phyloP scores from a whole-genome alignment of 1,140 invertebrate genomes.

The Rhyacophila brunnea region DNA sequence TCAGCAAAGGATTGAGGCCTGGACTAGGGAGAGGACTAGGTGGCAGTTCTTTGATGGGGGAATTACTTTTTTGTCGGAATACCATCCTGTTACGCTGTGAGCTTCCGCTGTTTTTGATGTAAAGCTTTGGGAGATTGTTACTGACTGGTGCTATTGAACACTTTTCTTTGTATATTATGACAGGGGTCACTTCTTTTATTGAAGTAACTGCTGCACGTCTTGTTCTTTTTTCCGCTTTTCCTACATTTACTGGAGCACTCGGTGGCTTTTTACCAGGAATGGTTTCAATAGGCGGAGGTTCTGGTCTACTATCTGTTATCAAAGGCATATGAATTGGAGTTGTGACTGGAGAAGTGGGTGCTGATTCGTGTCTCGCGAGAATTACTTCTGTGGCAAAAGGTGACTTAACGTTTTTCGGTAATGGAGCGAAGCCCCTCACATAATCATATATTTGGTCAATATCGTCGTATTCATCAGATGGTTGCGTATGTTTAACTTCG shows the following conservation, averaged over 20 bases:
- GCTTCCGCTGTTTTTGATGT: slow-evolving; percentile 71
- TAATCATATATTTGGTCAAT: slow-evolving; percentile 97
- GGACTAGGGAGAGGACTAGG: slow-evolving; percentile 59
- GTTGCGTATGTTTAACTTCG: slow-evolving; percentile 52
- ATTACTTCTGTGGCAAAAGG: slow-evolving; percentile 58
- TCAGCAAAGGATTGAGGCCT: slow-evolving; percentile 52
- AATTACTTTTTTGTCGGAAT: slow-evolving; percentile 70
- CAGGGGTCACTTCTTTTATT: slow-evolving; percentile 55
- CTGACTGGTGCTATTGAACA: slow-evolving; percentile 48
- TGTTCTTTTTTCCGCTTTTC: slow-evolving; percentile 68
- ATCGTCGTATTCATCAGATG: slow-evolving; percentile 87
- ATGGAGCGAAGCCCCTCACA: slow-evolving; percentile 84
- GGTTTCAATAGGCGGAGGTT: slow-evolving; percentile 87
- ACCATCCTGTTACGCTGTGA: slow-evolving; percentile 65
- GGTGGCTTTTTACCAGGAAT: slow-evolving; percentile 77
- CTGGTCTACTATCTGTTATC: slow-evolving; percentile 68
- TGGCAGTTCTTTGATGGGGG: slow-evolving; percentile 68
- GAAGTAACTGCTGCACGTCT: slow-evolving; percentile 53
- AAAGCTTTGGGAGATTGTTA: slow-evolving; percentile 65
- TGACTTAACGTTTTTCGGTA: slow-evolving; percentile 77
- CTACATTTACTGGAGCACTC: slow-evolving; percentile 38
- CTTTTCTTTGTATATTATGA: slow-evolving; percentile 56
- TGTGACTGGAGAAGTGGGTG: slow-evolving; percentile 48
- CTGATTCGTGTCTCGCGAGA: slow-evolving; percentile 47
- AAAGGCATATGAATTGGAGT: slow-evolving; percentile 57